These are phyloP conservation scores for Ptychodera flava DNA, from an alignment of 35 echinoderm and acorn worm species.

Conservation along the genomic window DNA sequence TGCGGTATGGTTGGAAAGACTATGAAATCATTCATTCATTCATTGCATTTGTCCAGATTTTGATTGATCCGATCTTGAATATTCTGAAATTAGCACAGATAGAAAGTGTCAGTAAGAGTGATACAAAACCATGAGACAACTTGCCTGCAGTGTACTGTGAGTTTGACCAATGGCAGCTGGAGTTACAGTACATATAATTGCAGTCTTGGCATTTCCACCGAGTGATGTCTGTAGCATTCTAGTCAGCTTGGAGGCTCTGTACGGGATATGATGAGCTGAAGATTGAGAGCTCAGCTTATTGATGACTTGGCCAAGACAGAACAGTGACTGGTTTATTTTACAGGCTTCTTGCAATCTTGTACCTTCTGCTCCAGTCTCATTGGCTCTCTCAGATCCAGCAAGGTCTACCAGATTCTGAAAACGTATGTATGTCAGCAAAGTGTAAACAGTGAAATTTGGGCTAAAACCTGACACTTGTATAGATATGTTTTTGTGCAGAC, in stretches of 20 bases:
- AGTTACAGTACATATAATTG: conserved; percentile 85
- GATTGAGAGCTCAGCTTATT: conserved; percentile 39
- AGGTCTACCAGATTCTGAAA: conserved; percentile 84
- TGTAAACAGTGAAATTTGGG: too few species aligned
- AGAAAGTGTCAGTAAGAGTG: too few species aligned
- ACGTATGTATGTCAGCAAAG: too few species aligned
- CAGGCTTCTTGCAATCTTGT: conserved; percentile 64
- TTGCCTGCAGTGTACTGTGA: conserved; percentile 72
- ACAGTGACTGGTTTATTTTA: conserved; percentile 76
- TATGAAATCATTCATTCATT: too few species aligned
- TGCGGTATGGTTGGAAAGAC: too few species aligned
- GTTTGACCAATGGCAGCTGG: conserved; percentile 77
- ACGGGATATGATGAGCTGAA: conserved; percentile 58
- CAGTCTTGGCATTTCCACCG: conserved; percentile 86
- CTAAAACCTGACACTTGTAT: too few species aligned
- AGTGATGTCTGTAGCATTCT: conserved; percentile 75
- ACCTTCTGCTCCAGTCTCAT: conserved; percentile 78
- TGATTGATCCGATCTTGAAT: too few species aligned
- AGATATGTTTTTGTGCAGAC: too few species aligned
- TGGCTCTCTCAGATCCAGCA: conserved; percentile 74
- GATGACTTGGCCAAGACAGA: conserved; percentile 72
- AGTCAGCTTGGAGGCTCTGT: conserved; percentile 83
- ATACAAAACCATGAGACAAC: too few species aligned
- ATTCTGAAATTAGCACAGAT: too few species aligned
- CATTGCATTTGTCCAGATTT: too few species aligned